phyloP scores from a whole-genome alignment of 2,888 invertebrate species.

The Eupithecia pulchellata region DNA sequence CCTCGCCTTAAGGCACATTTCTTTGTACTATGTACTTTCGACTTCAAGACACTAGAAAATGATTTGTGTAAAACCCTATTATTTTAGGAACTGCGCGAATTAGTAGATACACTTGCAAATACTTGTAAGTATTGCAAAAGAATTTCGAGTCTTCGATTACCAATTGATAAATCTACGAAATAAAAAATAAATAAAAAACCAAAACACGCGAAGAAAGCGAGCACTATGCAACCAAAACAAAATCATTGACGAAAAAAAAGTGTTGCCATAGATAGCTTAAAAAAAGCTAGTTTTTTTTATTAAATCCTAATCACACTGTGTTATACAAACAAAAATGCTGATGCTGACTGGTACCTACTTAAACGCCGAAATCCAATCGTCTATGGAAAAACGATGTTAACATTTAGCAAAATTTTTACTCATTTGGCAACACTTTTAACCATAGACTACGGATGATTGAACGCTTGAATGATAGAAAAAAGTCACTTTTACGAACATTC shows the following conservation, averaged over 20 bases:
- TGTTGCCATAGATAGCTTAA: not conserved
- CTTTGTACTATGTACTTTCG: constrained; percentile 8
- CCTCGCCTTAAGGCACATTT: constrained; percentile 13
- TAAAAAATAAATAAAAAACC: not conserved
- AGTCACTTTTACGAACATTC: too few relatives aligned
- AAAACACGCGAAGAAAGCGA: constrained; percentile 1
- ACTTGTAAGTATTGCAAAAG: not conserved
- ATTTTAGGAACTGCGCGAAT: not conserved
- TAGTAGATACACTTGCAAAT: not conserved
- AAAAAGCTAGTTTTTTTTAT: too few relatives aligned
- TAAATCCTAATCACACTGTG: too few relatives aligned
- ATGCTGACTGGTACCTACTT: too few relatives aligned
- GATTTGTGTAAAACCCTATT: not conserved
- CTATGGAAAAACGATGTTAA: too few relatives aligned
- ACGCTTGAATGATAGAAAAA: too few relatives aligned
- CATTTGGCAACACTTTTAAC: too few relatives aligned
- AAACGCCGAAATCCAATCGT: too few relatives aligned
- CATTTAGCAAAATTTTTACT: too few relatives aligned
- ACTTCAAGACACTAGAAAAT: not conserved
- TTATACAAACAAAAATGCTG: too few relatives aligned
- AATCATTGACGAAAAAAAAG: not conserved
- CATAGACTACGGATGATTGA: too few relatives aligned
- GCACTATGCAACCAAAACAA: constrained; percentile 9
- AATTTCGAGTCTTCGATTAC: not conserved
- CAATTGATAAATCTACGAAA: not conserved